Percentiles rank a stretch among this genome's conserved stretches.
Conservation (phyloP, 2,888 invertebrate genomes). For the Lumbricus terrestris region DNA sequence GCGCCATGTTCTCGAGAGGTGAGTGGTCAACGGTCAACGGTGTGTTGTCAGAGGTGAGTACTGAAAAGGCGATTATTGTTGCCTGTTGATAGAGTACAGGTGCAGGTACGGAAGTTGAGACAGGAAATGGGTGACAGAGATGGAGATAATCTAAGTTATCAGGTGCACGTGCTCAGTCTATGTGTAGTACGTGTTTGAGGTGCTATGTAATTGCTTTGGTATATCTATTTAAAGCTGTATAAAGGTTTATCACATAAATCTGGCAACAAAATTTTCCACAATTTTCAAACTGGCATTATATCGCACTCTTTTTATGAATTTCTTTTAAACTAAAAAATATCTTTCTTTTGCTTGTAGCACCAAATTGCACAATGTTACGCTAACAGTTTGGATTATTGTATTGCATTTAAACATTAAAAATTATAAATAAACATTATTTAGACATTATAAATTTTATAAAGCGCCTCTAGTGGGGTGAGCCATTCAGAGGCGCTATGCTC, state of each 20-base stretch:
- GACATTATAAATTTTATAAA: too few species aligned
- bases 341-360: too few species aligned
- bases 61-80: not conserved
- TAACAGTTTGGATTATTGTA: too few species aligned
- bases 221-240: not conserved
- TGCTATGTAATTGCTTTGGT: not conserved
- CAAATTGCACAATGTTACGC: too few species aligned
- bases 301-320: too few species aligned
- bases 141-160: not conserved
- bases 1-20: conserved; percentile 79
- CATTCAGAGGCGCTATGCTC: too few species aligned
- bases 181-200: not conserved
- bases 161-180: not conserved
- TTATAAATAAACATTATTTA: too few species aligned
- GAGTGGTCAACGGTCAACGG: conserved; percentile 22
- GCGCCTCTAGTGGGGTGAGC: too few species aligned
- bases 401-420: too few species aligned
- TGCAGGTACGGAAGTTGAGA: not conserved
- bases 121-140: not conserved
- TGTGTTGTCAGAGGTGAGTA: not conserved
- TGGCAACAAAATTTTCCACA: not conserved
- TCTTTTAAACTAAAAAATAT: too few species aligned
- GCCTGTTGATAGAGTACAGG: not conserved
- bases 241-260: not conserved
- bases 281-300: too few species aligned